Percentiles rank a stretch among this genome's conserved stretches.
Conservation (phyloP, 37 sponge, comb jelly and placozoan genomes). For the Diacarnus erythraeanus region DNA sequence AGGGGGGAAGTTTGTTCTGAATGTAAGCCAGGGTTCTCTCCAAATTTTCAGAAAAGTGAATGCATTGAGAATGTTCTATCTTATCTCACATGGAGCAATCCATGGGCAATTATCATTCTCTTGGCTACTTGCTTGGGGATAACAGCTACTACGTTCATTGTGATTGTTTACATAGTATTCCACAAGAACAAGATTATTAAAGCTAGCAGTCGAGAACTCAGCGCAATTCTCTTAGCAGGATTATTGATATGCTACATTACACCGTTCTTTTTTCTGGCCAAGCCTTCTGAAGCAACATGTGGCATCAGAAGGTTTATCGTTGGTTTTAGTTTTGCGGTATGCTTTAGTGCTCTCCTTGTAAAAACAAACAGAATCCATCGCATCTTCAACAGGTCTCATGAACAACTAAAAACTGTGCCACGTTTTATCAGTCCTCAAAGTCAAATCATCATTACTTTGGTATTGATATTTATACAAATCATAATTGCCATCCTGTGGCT, state of each 20-base stretch:
- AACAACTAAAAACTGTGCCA: not conserved
- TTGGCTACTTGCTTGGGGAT: constrained; percentile 43
- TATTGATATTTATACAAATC: constrained; percentile 47
- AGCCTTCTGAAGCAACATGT: constrained; percentile 51
- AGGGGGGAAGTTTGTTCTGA: constrained; percentile 41
- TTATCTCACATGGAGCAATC: constrained; percentile 20
- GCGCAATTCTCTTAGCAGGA: constrained; percentile 50
- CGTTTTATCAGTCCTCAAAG: constrained; percentile 19
- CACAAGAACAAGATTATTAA: constrained; percentile 51
- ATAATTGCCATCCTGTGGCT: constrained; percentile 39
- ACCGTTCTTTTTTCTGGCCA: constrained; percentile 51
- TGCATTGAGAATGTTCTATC: constrained; percentile 33
- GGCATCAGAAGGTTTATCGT: constrained; percentile 36
- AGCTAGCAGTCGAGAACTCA: constrained; percentile 75
- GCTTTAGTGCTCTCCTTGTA: constrained; percentile 62
- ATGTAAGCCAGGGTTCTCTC: constrained; percentile 42
- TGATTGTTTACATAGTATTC: constrained; percentile 35
- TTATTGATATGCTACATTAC: constrained; percentile 44
- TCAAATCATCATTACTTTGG: constrained; percentile 59
- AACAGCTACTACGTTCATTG: constrained; percentile 10
- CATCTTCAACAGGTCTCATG: constrained; percentile 46
- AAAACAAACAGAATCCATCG: constrained; percentile 66
- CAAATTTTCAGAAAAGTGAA: constrained; percentile 29
- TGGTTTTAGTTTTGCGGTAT: constrained; percentile 52
- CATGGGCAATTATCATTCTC: constrained; percentile 46